These are phyloP conservation scores for Phymatocera aterrima DNA, from an alignment of 2,888 invertebrate genomes.

Conservation along the genomic window DNA sequence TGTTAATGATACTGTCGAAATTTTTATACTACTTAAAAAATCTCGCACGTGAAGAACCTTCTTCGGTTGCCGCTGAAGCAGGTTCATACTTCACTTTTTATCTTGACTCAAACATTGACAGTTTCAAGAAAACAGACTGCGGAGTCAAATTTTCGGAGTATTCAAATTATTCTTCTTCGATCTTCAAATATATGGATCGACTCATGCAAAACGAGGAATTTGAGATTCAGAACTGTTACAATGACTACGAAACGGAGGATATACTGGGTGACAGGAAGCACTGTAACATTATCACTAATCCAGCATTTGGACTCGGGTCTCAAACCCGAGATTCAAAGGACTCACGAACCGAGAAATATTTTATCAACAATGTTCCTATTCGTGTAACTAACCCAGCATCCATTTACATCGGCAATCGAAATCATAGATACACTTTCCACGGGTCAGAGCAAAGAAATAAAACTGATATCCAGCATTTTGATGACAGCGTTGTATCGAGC, in stretches of 20 bases:
- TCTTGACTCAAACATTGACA: neutral
- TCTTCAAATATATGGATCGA: neutral
- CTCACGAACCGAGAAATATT: neutral
- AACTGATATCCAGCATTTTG: neutral
- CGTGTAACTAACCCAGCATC: neutral
- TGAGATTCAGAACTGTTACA: neutral
- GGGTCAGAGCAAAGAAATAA: neutral
- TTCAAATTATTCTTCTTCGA: neutral
- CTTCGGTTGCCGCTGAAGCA: neutral
- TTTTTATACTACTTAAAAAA: constrained; percentile 4
- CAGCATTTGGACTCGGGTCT: constrained; percentile 3
- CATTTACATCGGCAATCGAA: neutral
- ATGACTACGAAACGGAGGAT: neutral
- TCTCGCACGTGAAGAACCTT: neutral
- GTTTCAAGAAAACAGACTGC: neutral
- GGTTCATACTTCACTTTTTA: constrained; percentile 15
- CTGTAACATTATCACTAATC: constrained; percentile 29
- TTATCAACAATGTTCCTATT: neutral
- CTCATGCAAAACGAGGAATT: neutral
- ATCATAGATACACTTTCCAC: neutral
- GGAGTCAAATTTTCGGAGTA: neutral
- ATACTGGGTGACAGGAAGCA: neutral
- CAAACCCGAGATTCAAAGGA: neutral
- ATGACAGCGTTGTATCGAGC: neutral
- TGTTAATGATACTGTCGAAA: neutral